phyloP scores from a whole-genome alignment of 2,797 vertebrate genomes.

The Rhinogobio ventralis region DNA sequence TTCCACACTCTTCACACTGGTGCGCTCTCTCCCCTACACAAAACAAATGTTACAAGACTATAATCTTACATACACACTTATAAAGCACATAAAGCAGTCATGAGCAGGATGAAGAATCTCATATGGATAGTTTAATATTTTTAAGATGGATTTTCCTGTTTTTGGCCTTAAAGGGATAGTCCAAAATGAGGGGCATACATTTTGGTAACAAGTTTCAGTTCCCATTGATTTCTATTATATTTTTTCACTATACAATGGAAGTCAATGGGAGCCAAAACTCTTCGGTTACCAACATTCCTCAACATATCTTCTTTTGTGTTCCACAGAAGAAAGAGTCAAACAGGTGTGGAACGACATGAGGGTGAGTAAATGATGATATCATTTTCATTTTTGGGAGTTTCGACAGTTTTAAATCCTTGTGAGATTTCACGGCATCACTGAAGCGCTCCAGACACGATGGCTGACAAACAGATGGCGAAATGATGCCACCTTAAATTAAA shows the following conservation, averaged over 20 bases:
- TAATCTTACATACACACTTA: not conserved
- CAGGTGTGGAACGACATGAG: not conserved
- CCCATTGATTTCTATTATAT: not conserved
- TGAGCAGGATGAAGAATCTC: not conserved
- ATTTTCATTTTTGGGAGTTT: not conserved
- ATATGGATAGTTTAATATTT: not conserved
- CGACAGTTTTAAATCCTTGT: not conserved
- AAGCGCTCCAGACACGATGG: not conserved
- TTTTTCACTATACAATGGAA: not conserved
- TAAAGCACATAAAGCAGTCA: not conserved
- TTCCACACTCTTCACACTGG: constrained; percentile 98
- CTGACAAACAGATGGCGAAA: not conserved
- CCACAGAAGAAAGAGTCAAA: not conserved
- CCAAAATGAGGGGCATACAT: not conserved
- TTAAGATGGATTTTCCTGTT: not conserved
- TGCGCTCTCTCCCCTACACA: constrained; percentile 93
- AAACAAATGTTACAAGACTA: not conserved
- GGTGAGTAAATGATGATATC: not conserved
- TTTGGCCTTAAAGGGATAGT: not conserved
- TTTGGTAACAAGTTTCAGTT: not conserved
- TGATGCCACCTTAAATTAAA: not conserved
- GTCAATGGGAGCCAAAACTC: not conserved
- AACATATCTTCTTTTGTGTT: not conserved
- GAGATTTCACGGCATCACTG: not conserved
- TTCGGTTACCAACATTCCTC: not conserved